Evolutionary conservation across 2,888 invertebrate genomes (phyloP), one percentile per base, ranked within the genome.

Genomic region (Lissocephala sabroskyi): DNA sequence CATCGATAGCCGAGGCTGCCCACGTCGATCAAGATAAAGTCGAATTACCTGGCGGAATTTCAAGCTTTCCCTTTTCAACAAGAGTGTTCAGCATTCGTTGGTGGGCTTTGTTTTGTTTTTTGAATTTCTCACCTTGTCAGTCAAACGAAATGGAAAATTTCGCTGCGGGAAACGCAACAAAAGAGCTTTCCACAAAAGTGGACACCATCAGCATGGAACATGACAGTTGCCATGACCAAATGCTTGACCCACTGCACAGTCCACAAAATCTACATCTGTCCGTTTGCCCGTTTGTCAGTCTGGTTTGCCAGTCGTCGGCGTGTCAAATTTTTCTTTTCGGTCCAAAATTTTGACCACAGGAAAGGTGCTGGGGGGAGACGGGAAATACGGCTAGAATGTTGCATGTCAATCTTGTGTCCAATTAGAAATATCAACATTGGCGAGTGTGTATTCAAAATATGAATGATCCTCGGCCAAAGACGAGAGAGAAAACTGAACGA

Each of bases 341-440:
- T 23, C 7, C 23, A 23, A 5, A 23, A 23, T 23, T 23, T 23
- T 23, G 23, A 23, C 3, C 7, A 5, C 7, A 23, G 23, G 7
- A 23, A 23, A 23, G 7, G 4, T 23, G n/a, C n/a, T n/a, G n/a
- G n/a, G 30, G 11, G 30, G 13, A 10, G 30, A 32, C 30, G 13
- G 30, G 5, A 32, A 32, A 32, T 13, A n/a, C 13, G 11, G n/a
- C n/a, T 23, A 23, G 52, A 57, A 54, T 56, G 63, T 52, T 52
- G 48, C 41, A 56, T 49, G 56, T 64, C 67, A 65, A 62, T 65
- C 67, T 61, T 41, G 32, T 63, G 67, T 66, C 67, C 64, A 64
- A 65, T 64, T 66, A 64, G 59, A 66, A 62, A 62, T 45, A 65
- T 62, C 50, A 49, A 42, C 44, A 51, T 39, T 41, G 33, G 44